Base-by-base conservation (phyloP, 2,113 vertebrate genomes). In the Cyprinodon brontotheroides region DNA sequence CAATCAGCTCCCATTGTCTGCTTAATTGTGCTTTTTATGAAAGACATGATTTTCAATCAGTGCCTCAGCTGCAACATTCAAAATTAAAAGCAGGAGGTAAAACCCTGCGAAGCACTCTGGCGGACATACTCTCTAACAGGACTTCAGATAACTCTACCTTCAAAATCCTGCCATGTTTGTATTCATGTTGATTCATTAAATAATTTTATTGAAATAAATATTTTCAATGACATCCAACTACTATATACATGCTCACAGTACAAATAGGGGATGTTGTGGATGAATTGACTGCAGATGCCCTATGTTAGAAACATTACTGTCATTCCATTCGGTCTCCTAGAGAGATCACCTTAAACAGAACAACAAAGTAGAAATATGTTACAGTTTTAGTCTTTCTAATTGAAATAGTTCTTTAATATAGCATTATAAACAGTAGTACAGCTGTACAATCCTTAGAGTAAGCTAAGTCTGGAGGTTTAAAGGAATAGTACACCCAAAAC, bases 1-100 rank as follows among this genome's bases (percentile, higher is more conserved):
- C 81, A 90, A 89, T 90, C 86, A 92, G 75, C 76, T 84, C 73
- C 78, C 79, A 88, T 90, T 92, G 85, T 92, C 81, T 63, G 8
- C 80, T 83, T 90, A 83, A 89, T 91, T 87, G 89, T 80, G 72
- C 84, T 88, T 87, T 78, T 77, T 88, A 81, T 84, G 78, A 87
- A 8, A 36, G 86, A 79, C 80, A 75, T 74, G 86, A 83, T 86
- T 80, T 85, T 70, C 83, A 90, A 90, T 91, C 88, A 85, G 74
- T 0, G 48, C 38, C 15, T 83, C 68, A 78, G 84, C 75, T 2
- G 41, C 11, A 1, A 67, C 3, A 64, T 71, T 73, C 74, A 72
- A 38, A 84, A 67, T 2, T n/a, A 73, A 37, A 69, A 61, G 48
- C 81, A 17, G 64, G 64, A 22, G 67, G 22, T 59, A 17, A 43